Evolutionary conservation across 2,797 vertebrate species (phyloP), one percentile per base, ranked within the genome.

Genomic region (Hemitrygon akajei): DNA sequence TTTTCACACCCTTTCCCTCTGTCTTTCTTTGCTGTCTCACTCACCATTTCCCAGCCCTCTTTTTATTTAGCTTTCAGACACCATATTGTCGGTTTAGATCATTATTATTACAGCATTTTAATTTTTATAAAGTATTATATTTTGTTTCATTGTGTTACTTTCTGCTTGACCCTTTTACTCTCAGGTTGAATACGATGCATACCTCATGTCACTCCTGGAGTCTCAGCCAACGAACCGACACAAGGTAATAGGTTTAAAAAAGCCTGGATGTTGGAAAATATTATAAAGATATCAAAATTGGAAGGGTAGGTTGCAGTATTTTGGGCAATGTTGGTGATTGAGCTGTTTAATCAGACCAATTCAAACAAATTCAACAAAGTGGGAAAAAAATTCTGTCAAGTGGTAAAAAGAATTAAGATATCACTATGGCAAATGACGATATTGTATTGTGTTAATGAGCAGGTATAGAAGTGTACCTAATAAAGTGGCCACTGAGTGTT

Each of bases 201-300:
- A 93, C 14, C 91, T 93, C 25, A 16, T 14, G 5, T 93, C 91
- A 76, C 69, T 93, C 47, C 27, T 93, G 91, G 91, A 76, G 71
- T 47, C 71, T 12, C 91, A 76, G 40, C 91, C 91, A 75, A 30
- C 1, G 12, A 71, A 93, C 76, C 71, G n/a, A 76, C 47, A 73
- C 14, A 76, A 93, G 71, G 91, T 93, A 93, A 75, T 75, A n/a
- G 69, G 27, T 93, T n/a, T 76, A n/a, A 76, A 89, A 89, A n/a
- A 56, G 34, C 1, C 66, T 71, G 4, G 34, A 71, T 93, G 40
- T 75, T 75, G 86, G 18, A n/a, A 91, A 91, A 73, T 12, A 22
- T 40, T 91, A 16, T 12, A 71, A 25, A 34, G 7, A 3, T 71
- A 47, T 60, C 18, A 91, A 37, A 91, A 30, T 12, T 91, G 34